These are phyloP conservation scores for Rhea americana DNA, from an alignment of 2,113 vertebrate genomes.

Conservation along the genomic window DNA sequence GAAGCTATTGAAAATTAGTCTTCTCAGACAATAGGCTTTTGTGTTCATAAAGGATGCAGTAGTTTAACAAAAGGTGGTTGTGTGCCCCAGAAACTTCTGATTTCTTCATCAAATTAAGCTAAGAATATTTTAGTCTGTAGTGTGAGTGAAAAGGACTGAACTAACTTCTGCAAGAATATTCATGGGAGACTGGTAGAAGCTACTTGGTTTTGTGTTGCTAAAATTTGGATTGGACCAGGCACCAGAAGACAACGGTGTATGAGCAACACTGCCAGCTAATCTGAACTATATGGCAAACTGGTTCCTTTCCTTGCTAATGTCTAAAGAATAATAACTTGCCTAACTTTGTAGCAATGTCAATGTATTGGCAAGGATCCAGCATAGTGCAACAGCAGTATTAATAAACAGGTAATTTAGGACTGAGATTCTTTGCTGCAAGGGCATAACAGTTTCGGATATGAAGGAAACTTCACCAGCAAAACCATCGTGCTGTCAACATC, in stretches of 20 bases:
- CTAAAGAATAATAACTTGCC: neutral
- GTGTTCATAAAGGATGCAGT: neutral
- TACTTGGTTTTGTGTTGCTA: neutral
- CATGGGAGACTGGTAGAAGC: neutral
- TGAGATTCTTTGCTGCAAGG: neutral
- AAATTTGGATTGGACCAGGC: neutral
- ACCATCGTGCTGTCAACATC: fast-evolving
- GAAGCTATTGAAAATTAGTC: neutral
- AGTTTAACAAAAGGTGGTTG: neutral
- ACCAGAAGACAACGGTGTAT: neutral
- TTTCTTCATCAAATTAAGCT: neutral
- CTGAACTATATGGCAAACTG: fast-evolving
- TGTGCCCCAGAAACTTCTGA: neutral
- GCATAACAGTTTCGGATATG: neutral
- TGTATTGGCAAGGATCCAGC: neutral
- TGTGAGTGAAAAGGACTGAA: neutral
- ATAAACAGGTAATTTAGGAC: neutral
- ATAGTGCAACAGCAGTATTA: fast-evolving
- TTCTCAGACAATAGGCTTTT: neutral
- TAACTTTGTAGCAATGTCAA: neutral
- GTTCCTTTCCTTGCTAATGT: neutral
- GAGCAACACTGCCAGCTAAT: neutral
- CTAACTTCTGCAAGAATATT: neutral
- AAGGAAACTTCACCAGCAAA: neutral
- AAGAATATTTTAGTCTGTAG: neutral